phyloP scores from a whole-genome alignment of 2,113 vertebrate genomes.

The Mormyrus iriodes region DNA sequence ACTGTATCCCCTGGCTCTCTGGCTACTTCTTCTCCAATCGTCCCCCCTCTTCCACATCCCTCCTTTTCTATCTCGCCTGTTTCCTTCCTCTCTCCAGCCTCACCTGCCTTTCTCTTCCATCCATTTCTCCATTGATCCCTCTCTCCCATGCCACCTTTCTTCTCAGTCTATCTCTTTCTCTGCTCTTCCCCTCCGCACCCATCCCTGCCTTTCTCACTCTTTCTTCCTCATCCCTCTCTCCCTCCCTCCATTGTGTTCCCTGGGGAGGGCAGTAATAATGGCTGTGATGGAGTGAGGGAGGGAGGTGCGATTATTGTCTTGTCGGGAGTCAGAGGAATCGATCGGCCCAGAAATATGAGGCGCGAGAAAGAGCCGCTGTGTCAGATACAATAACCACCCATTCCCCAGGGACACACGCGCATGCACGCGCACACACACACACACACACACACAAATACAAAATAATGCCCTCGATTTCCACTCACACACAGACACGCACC shows the following conservation, averaged over 20 bases:
- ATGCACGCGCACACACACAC: constrained; percentile 62
- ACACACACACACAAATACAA: constrained; percentile 38
- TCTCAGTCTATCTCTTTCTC: constrained; percentile 27
- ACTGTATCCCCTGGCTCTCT: constrained; percentile 3
- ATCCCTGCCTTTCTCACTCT: constrained; percentile 24
- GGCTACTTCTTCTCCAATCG: constrained; percentile 8
- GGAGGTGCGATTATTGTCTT: constrained; percentile 95
- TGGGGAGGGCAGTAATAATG: constrained; percentile 88
- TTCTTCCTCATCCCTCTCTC: constrained; percentile 36
- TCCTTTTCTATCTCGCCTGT: constrained; percentile 2
- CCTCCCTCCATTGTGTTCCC: constrained; percentile 50
- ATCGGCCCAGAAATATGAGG: constrained; percentile 94
- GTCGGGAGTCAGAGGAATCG: constrained; percentile 96
- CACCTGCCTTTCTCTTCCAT: not conserved
- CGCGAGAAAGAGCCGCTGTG: constrained; percentile 88
- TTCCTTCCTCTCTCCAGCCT: not conserved
- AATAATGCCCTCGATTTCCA: constrained; percentile 16
- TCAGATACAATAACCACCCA: constrained; percentile 92
- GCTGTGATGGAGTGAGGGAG: constrained; percentile 84
- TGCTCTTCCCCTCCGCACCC: constrained; percentile 32
- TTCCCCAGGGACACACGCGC: constrained; percentile 76
- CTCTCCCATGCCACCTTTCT: constrained; percentile 1
- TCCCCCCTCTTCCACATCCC: constrained; percentile 8
- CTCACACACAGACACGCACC: constrained; percentile 61
- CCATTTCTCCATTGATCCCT: not conserved